Evolutionary conservation across 1,140 invertebrate species (phyloP), one percentile per base, ranked within the genome.

Genomic region (Zaprionus vittiger): DNA sequence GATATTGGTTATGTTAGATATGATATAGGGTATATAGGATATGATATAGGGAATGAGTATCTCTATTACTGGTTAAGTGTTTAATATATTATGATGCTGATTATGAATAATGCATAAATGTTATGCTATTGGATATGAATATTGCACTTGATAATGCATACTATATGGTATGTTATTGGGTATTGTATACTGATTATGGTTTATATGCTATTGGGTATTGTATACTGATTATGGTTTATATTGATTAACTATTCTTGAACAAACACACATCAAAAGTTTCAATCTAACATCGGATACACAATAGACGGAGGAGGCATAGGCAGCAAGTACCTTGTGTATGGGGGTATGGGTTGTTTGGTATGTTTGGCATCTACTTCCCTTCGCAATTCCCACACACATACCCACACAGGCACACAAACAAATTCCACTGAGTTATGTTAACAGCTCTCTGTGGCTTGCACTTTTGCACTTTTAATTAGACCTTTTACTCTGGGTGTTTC

Each of bases 191-290:
- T 49, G 44, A 49, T 49, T 17, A 49, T 52, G 41, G 1, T 5
- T 11, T 14, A 52, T 52, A 22, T 22, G 2, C 4, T 17, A 11
- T 9, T 31, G 9, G 31, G 15, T 41, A 15, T 41, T 41, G 15
- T 41, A 41, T 41, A 41, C 38, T 41, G 38, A 41, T 41, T 41
- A 41, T 41, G 4, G 15, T n/a, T 14, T 52, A 52, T 52, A 52
- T 52, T 5, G 47, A 52, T 20, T 24, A 52, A 52, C 47, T 52
- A 52, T 52, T 24, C 31, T 34, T 12, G 47, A 52, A 52, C 47
- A n/a, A 52, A 52, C 47, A 24, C 47, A 52, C 20, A 52, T 22
- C 47, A 52, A 52, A 24, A 14, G 47, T 24, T 52, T 14, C 20
- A 24, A 20, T 12, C 20, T 52, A 52, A 24, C 20, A 24, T 52